Evolutionary conservation across 2,888 invertebrate genomes (phyloP), one percentile per base, ranked within the genome.

Genomic region (Cryptus viduatorius): DNA sequence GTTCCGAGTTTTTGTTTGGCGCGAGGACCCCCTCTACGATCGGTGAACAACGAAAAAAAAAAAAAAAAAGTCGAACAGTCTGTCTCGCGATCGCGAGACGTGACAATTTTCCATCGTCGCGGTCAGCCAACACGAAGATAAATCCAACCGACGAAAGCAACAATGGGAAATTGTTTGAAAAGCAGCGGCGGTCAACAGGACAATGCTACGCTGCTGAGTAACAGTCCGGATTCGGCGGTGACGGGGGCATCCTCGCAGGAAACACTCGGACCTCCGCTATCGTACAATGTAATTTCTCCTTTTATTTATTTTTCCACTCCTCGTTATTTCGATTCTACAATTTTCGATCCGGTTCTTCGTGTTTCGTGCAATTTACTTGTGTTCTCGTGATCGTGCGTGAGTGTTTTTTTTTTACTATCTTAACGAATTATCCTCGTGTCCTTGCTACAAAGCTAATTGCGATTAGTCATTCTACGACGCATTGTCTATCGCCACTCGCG

Each of bases 121-220:
- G 19, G 61, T 1, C 12, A 53, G 8, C 10, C 29, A 53, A 56
- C 37, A 46, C 53, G 50, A 53, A 42, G 37, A 3, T 10, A 53
- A 29, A 42, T 19, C 4, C 1, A 44, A 53, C 19, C 4, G 7
- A n/a, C n/a, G 16, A 29, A 29, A 69, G 75, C 69, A 75, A 84
- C 79, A 90, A 96, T 96, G 96, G 96, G 96, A 90, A 96, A 96
- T 94, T 96, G 96, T 91, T 94, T 96, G 88, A 96, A 96, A 94
- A 95, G 96, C 83, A 88, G 90, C 81, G 89, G 91, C 79, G 90
- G 89, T 84, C 93, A 92, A 84, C 92, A 91, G 87, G 93, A 93
- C 90, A 93, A 92, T 86, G 91, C 93, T 73, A 93, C 91, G 68
- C 87, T 93, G 79, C 86, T 93, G 83, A 92, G 88, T 86, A 93